Conservation (phyloP, 2,113 vertebrate species). For the Erythrocebus patas region DNA sequence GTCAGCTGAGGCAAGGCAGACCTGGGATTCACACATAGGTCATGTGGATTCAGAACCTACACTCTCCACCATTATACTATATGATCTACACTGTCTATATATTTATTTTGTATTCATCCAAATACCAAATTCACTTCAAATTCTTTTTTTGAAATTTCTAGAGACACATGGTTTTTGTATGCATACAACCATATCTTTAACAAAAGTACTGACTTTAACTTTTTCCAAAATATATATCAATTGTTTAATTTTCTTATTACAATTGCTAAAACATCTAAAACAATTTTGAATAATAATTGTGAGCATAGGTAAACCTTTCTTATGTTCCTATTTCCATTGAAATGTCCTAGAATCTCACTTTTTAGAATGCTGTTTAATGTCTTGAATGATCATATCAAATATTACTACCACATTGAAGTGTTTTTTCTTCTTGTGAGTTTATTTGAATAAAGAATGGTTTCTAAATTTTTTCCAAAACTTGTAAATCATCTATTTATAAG, state of each 20-base stretch:
- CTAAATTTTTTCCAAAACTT: slow-evolving; percentile 23
- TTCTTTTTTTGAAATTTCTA: background rate
- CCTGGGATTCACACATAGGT: background rate
- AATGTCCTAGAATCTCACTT: background rate
- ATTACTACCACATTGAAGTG: background rate
- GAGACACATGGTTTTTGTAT: background rate
- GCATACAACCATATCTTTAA: background rate
- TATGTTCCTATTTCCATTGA: background rate
- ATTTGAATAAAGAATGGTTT: slow-evolving; percentile 16
- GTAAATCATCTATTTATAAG: slow-evolving; percentile 34
- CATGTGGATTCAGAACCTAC: background rate
- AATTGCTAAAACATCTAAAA: background rate
- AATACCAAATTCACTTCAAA: background rate
- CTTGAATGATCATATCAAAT: background rate
- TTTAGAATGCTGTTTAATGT: background rate
- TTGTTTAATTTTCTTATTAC: background rate
- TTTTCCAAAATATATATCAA: background rate
- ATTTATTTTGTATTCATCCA: background rate
- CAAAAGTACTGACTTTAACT: background rate
- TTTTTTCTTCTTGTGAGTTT: slow-evolving; percentile 5
- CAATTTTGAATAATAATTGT: background rate
- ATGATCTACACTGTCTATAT: background rate
- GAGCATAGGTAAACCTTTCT: background rate
- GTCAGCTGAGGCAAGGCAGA: background rate
- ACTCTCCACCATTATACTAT: background rate